These are phyloP conservation scores for Fregetta grallaria DNA, from an alignment of 2,113 vertebrate species.

Conservation along the genomic window DNA sequence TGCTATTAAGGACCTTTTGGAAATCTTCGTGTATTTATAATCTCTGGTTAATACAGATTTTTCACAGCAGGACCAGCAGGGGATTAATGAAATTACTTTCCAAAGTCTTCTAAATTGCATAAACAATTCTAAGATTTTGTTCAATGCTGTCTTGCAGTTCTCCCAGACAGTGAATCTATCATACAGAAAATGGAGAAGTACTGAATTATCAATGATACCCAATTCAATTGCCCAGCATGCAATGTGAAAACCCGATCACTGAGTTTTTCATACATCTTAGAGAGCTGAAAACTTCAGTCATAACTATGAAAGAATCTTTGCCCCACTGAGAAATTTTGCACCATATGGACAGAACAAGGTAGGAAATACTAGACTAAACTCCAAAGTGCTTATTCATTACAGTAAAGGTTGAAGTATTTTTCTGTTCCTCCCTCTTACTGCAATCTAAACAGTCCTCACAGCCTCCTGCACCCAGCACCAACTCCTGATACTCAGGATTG, in stretches of 20 bases:
- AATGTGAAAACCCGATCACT: neutral
- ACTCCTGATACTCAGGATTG: neutral
- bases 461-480: neutral
- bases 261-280: neutral
- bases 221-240: neutral
- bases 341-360: neutral
- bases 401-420: neutral
- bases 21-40: neutral
- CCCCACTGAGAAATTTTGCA: neutral
- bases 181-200: neutral
- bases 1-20: neutral
- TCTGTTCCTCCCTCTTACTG: neutral
- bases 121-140: neutral
- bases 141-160: neutral
- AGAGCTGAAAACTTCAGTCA: neutral
- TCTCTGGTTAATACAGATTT: neutral
- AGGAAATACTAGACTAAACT: neutral
- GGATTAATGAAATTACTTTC: constrained; percentile 47
- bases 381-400: neutral
- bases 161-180: neutral
- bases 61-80: constrained; percentile 17
- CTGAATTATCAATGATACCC: neutral
- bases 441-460: neutral
- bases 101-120: neutral
- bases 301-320: neutral